phyloP scores from a whole-genome alignment of 2,888 invertebrate genomes.

The Beris morrisii region DNA sequence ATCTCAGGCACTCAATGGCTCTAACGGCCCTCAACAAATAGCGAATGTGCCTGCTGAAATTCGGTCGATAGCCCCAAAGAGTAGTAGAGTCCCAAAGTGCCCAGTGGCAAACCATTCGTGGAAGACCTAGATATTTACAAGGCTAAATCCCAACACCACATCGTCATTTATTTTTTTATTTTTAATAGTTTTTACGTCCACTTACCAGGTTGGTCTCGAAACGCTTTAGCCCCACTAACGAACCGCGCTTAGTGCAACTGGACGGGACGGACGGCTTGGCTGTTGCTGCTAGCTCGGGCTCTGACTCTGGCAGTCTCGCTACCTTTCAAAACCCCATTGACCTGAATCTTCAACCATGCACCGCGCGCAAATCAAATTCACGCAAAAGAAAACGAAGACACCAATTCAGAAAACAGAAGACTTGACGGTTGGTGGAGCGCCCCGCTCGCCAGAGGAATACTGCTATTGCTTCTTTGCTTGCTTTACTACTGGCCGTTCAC shows the following conservation, averaged over 20 bases:
- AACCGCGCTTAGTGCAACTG: background rate
- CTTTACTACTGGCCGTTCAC: background rate
- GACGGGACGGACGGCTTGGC: background rate
- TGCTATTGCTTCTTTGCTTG: background rate
- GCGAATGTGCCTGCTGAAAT: too few species aligned
- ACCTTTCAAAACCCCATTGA: constrained; percentile 39
- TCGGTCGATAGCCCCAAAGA: too few species aligned
- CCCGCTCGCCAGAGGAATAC: constrained; percentile 1
- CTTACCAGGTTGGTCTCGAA: constrained; percentile 26
- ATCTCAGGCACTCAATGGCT: too few species aligned
- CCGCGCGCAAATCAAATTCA: constrained; percentile 20
- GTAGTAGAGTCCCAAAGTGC: too few species aligned
- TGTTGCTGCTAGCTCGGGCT: background rate
- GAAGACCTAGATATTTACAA: too few species aligned
- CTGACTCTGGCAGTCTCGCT: background rate
- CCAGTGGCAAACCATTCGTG: too few species aligned
- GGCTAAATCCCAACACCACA: too few species aligned
- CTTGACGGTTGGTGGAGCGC: constrained; percentile 1
- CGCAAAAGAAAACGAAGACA: constrained; percentile 32
- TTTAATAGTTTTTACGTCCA: constrained; percentile 1
- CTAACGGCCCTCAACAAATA: too few species aligned
- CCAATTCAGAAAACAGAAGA: background rate
- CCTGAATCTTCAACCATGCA: constrained; percentile 36
- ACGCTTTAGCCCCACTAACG: constrained; percentile 14
- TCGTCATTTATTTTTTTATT: too few species aligned